Evolutionary conservation across 2,888 invertebrate species (phyloP).

Genomic region (Anaspis maculata): DNA sequence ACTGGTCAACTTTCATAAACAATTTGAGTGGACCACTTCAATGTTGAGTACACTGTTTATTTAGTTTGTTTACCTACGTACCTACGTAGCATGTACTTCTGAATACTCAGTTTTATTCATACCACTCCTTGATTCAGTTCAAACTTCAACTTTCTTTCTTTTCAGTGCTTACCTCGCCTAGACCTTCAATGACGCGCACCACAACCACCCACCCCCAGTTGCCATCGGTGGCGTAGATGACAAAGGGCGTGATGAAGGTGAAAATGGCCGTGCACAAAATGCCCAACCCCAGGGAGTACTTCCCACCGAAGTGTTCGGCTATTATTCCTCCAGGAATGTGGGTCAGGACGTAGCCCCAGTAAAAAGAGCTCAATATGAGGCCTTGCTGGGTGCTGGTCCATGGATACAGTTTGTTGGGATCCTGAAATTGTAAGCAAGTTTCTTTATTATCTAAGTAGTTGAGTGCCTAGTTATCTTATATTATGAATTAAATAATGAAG

Average conservation of each 20-base stretch:
- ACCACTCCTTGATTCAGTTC: constrained; percentile 2
- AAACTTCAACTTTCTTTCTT: too few relatives aligned
- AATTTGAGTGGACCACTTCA: too few relatives aligned
- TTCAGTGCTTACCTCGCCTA: constrained; percentile 50
- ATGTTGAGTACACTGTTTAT: too few relatives aligned
- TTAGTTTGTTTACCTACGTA: too few relatives aligned
- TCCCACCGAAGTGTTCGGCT: constrained; percentile 76
- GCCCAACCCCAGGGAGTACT: constrained; percentile 73
- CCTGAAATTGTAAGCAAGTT: constrained; percentile 9
- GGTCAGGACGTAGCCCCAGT: constrained; percentile 76
- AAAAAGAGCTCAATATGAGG: constrained; percentile 71
- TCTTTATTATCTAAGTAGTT: not conserved
- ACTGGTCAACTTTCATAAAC: too few relatives aligned
- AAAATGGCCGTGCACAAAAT: constrained; percentile 77
- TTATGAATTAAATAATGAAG: not conserved
- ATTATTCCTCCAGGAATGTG: constrained; percentile 76
- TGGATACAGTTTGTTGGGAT: constrained; percentile 17
- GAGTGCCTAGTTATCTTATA: not conserved
- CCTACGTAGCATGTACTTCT: too few relatives aligned
- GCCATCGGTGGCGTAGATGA: constrained; percentile 54
- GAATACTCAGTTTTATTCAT: too few relatives aligned
- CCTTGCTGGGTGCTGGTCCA: constrained; percentile 68
- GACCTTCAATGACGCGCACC: constrained; percentile 67
- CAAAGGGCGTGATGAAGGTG: constrained; percentile 70
- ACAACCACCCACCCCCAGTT: constrained; percentile 60